Evolutionary conservation across 2,797 vertebrate genomes (phyloP).

Genomic region (Tympanoctomys barrerae): DNA sequence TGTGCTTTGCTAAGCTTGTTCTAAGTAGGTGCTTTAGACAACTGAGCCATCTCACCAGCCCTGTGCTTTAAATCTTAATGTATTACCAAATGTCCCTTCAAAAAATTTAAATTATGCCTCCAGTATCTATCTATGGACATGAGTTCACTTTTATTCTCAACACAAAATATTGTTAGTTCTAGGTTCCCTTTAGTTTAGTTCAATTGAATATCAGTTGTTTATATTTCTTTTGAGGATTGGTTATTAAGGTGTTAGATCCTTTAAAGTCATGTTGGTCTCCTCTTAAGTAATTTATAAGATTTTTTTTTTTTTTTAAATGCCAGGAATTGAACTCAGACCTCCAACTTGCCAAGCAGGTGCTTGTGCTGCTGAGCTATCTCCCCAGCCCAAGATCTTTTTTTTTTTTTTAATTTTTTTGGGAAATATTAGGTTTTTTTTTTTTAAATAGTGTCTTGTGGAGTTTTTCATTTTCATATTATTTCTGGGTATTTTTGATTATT

Average conservation of each 20-base stretch:
- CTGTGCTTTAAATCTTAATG: neutral
- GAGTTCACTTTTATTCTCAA: neutral
- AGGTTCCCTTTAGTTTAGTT: neutral
- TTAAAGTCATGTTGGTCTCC: slow-evolving; percentile 49
- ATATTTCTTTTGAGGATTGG: slow-evolving; percentile 9
- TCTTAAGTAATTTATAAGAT: slow-evolving; percentile 14
- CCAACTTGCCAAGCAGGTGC: too few species aligned
- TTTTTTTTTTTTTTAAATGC: neutral
- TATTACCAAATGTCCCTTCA: neutral
- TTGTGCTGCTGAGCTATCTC: too few species aligned
- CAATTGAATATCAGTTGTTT: neutral
- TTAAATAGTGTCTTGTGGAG: neutral
- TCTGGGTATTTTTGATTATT: neutral
- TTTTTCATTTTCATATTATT: slow-evolving; percentile 38
- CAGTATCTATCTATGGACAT: neutral
- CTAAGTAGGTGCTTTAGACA: too few species aligned
- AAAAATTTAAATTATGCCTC: neutral
- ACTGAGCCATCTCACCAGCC: too few species aligned
- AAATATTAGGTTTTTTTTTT: neutral
- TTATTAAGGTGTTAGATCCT: neutral
- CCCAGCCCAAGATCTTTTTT: too few species aligned
- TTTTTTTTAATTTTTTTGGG: slow-evolving; percentile 8
- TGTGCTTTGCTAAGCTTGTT: too few species aligned
- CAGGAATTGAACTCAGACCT: too few species aligned
- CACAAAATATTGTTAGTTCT: neutral